Conservation (phyloP, 2,113 vertebrate species). For the Scalopus aquaticus region DNA sequence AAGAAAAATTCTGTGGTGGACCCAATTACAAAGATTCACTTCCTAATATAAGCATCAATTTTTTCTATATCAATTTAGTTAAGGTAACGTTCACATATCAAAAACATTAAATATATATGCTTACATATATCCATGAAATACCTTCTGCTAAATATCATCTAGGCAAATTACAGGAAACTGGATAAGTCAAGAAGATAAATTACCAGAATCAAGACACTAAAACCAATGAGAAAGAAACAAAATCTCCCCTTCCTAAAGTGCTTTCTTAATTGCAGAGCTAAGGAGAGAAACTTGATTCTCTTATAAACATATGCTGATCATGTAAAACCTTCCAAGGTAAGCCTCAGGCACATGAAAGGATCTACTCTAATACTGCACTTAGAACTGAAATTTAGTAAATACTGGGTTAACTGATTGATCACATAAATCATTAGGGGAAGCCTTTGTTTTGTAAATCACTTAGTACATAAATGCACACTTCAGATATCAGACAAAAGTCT, state of each 20-base stretch:
- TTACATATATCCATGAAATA: conserved; percentile 34
- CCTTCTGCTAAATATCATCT: conserved; percentile 3
- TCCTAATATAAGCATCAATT: conserved; percentile 22
- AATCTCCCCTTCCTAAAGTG: background rate
- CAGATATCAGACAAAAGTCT: background rate
- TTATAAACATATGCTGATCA: background rate
- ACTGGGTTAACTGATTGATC: background rate
- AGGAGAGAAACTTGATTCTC: background rate
- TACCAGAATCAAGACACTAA: background rate
- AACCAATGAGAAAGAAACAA: background rate
- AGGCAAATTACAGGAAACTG: conserved; percentile 13
- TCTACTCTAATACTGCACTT: background rate
- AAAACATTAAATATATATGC: background rate
- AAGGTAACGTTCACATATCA: conserved; percentile 23
- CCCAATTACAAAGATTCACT: background rate
- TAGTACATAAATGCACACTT: background rate
- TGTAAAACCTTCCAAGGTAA: background rate
- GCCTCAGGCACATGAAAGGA: background rate
- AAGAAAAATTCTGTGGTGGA: conserved; percentile 26
- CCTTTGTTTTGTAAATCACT: conserved; percentile 12
- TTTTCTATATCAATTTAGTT: conserved; percentile 5
- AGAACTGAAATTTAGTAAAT: conserved; percentile 24
- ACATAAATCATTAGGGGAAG: conserved; percentile 8
- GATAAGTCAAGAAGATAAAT: background rate
- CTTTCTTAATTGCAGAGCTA: conserved; percentile 29